Conservation (phyloP, 2,797 vertebrate species). For the Luscinia megarhynchos region DNA sequence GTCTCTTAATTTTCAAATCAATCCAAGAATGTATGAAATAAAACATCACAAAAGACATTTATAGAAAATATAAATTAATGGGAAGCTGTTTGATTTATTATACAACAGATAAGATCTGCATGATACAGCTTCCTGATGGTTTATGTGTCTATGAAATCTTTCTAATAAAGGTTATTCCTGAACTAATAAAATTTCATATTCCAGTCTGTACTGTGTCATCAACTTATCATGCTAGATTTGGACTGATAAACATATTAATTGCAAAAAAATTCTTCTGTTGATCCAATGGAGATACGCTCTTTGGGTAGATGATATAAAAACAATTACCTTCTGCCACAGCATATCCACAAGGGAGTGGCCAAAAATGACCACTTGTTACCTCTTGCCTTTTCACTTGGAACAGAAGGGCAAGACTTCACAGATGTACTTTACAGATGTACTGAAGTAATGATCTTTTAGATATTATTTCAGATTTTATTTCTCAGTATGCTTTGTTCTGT, state of each 20-base stretch:
- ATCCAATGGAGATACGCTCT: neutral
- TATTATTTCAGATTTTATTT: neutral
- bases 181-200: slow-evolving; percentile 38
- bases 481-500: neutral
- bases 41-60: slow-evolving; percentile 37
- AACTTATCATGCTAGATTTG: neutral
- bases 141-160: slow-evolving; percentile 18
- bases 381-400: neutral
- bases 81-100: slow-evolving; percentile 67
- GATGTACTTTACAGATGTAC: neutral
- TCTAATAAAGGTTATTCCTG: slow-evolving; percentile 52
- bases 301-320: neutral
- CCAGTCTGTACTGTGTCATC: neutral
- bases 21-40: slow-evolving; percentile 46
- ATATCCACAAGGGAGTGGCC: neutral
- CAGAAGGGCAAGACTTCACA: neutral
- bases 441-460: neutral
- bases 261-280: neutral
- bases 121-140: slow-evolving; percentile 18
- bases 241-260: slow-evolving; percentile 43
- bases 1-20: slow-evolving; percentile 63
- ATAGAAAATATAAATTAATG: neutral
- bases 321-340: neutral
- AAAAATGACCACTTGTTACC: neutral
- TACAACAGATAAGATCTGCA: slow-evolving; percentile 39